Base-by-base conservation (phyloP, 2,797 vertebrate species). In the Lateolabrax maculatus region DNA sequence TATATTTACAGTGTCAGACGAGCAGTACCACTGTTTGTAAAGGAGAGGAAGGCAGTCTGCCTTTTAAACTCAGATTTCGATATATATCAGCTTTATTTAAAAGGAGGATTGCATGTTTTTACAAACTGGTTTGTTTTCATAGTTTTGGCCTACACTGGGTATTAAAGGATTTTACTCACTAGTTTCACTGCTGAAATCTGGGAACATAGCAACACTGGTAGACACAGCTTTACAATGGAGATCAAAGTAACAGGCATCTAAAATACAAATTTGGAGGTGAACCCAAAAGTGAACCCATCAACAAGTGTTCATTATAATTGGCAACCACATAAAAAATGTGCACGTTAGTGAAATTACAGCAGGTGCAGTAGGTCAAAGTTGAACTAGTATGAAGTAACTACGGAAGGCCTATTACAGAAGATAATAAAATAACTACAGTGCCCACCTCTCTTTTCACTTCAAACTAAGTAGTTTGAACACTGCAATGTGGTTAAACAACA, bases 21-120 rank as follows among this genome's bases (percentile, higher is more conserved):
- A 71, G 57, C 65, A 46, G 36, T 51, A 76, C 6, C 44, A 53
- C 27, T 60, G n/a, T 55, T 63, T 79, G 60, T 74, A 27, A 79
- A 31, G 36, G 43, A 61, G 75, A 36, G 39, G 27, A 72, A 55
- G 63, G 31, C 11, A 51, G 67, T 9, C 2, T 76, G 48, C 6
- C 29, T 71, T 72, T 74, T 9, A 71, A 56, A 63, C n/a, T 53
- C 16, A 25, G 2, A 70, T 58, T 39, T 81, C 43, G 11, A 75
- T 62, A 21, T 46, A 51, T 48, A 58, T 37, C 4, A 12, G 21
- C 10, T 60, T 68, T 18, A 23, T 29, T 37, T 25, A 21, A n/a
- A 58, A 39, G 34, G 5, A 43, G 31, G n/a, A 56, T 37, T 37
- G 34, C 12, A 29, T 31, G 5, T 41, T 44, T 29, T 21, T 27